phyloP scores from a whole-genome alignment of 2,797 vertebrate species.

The Myoxocephalus aenaeus region DNA sequence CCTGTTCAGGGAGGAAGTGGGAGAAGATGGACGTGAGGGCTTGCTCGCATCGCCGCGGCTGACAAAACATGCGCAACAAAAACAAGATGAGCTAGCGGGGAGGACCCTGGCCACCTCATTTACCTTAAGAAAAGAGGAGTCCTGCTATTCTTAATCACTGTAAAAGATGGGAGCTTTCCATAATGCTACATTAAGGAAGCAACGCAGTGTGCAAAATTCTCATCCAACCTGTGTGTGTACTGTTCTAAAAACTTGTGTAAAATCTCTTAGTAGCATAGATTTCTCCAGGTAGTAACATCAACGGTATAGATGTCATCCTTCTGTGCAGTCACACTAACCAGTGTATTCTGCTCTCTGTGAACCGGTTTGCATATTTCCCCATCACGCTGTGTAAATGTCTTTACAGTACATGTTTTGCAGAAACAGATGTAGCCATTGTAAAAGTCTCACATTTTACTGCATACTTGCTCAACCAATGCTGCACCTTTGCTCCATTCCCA shows the following conservation, averaged over 20 bases:
- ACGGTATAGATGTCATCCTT: slow-evolving; percentile 68
- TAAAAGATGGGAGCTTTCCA: slow-evolving; percentile 71
- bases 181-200: slow-evolving; percentile 62
- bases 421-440: slow-evolving; percentile 78
- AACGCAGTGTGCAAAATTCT: slow-evolving; percentile 59
- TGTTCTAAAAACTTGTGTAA: slow-evolving; percentile 64
- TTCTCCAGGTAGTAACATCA: slow-evolving; percentile 70
- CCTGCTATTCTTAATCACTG: slow-evolving; percentile 79
- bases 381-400: slow-evolving; percentile 69
- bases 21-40: slow-evolving; percentile 22
- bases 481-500: slow-evolving; percentile 66
- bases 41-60: slow-evolving; percentile 19
- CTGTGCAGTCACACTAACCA: slow-evolving; percentile 69
- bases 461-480: slow-evolving; percentile 66
- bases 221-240: slow-evolving; percentile 63
- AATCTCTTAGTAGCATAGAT: slow-evolving; percentile 72
- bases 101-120: slow-evolving; percentile 74
- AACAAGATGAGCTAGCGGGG: slow-evolving; percentile 69
- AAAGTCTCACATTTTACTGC: slow-evolving; percentile 69
- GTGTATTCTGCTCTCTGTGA: slow-evolving; percentile 69
- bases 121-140: slow-evolving; percentile 77
- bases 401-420: slow-evolving; percentile 71
- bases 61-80: slow-evolving; percentile 66
- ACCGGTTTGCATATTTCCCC: slow-evolving; percentile 58
- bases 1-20: slow-evolving; percentile 48